Evolutionary conservation across 37 sponge, comb jelly and placozoan genomes (phyloP).

Genomic region (Haliclona indistincta): DNA sequence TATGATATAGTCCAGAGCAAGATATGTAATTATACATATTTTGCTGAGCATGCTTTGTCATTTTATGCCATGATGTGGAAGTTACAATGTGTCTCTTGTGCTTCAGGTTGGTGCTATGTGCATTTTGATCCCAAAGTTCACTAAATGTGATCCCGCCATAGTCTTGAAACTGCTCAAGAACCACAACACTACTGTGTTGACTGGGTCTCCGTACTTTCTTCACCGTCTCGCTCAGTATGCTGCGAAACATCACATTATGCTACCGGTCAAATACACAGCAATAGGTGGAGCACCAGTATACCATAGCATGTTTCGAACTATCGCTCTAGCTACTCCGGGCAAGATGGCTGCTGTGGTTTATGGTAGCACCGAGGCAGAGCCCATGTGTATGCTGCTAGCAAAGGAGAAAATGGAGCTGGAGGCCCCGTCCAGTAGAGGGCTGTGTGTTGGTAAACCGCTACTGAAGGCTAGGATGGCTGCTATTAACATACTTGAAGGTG

Average conservation of each 20-base stretch:
- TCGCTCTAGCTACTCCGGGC: slow-evolving; percentile 29
- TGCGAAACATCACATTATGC: slow-evolving; percentile 14
- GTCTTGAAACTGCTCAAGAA: slow-evolving; percentile 41
- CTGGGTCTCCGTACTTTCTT: slow-evolving; percentile 67
- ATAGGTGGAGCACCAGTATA: slow-evolving; percentile 81
- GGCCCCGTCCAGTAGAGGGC: slow-evolving; percentile 27
- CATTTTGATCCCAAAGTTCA: slow-evolving; percentile 36
- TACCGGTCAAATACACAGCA: slow-evolving; percentile 41
- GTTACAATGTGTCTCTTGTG: too few relatives aligned
- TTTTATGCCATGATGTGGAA: too few relatives aligned
- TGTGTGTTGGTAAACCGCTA: slow-evolving; percentile 76
- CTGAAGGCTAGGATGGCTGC: slow-evolving; percentile 61
- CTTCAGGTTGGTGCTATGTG: slow-evolving; percentile 65
- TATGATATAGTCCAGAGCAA: too few relatives aligned
- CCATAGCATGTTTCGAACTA: slow-evolving; percentile 27
- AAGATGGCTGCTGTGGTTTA: slow-evolving; percentile 46
- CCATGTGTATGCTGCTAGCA: slow-evolving; percentile 58
- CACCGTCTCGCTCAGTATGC: slow-evolving; percentile 54
- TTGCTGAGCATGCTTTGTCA: too few relatives aligned
- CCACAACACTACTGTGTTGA: slow-evolving; percentile 27
- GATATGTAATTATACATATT: too few relatives aligned
- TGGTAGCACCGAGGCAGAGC: slow-evolving; percentile 88
- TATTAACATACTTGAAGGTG: slow-evolving; percentile 51
- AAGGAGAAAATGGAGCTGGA: slow-evolving; percentile 61
- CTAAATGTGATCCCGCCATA: slow-evolving; percentile 33